Evolutionary conservation across 2,113 vertebrate genomes (phyloP), one percentile per base, ranked within the genome.

Genomic region (Siphamia tubifer): DNA sequence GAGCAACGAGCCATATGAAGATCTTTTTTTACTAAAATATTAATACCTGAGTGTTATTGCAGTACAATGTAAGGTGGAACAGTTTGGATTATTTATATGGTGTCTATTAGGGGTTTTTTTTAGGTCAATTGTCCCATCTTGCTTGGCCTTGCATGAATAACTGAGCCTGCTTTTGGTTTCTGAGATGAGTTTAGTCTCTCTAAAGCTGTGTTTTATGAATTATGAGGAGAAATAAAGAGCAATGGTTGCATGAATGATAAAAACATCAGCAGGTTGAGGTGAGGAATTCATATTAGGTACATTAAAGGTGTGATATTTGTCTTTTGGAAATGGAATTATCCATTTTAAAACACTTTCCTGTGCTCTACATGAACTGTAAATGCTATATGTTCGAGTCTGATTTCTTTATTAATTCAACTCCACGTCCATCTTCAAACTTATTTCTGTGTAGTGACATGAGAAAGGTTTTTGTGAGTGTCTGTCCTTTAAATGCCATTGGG

Each of bases 21-120:
- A 48, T 30, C 21, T 52, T 16, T 67, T 61, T 48, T 34, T 61
- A 11, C 36, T 91, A n/a, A 87, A 90, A 88, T 88, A 88, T 88
- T 87, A 79, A 90, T 86, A 78, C 44, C 27, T 53, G 21, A 35
- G 51, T 44, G 80, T 77, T 69, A 86, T 68, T 77, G 68, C 28
- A 36, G 72, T 38, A 34, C 24, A 34, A 30, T 38, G 69, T 43
- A 74, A 87, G 74, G 70, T 80, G 57, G 57, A 66, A 15, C 40
- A 20, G 28, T 65, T 70, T 87, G 25, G 63, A 85, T 90, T 90
- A 89, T 90, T 90, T 31, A 89, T 85, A 63, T 5, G 40, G 28
- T 58, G 47, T 57, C 43, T 77, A 63, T 71, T 62, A 55, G n/a
- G n/a, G n/a, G n/a, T n/a, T 66, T 68, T 74, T 48, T 90, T 81